phyloP scores from a whole-genome alignment of 2,797 vertebrate species.

The Otus scops region DNA sequence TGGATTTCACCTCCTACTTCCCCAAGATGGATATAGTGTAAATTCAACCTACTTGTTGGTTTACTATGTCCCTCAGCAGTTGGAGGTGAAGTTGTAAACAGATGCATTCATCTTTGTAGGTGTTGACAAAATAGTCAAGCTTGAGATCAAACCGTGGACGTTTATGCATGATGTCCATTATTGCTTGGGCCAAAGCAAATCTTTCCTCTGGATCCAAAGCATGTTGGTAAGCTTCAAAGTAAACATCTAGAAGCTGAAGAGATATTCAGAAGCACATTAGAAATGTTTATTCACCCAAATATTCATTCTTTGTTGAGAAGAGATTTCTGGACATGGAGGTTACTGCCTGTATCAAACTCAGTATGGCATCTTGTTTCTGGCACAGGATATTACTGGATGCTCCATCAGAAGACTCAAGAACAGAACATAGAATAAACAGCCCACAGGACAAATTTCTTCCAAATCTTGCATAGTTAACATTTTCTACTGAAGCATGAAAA shows the following conservation, averaged over 20 bases:
- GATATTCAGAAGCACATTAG: not conserved
- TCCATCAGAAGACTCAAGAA: not conserved
- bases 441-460: not conserved
- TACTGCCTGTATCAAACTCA: not conserved
- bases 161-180: constrained; percentile 75
- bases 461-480: not conserved
- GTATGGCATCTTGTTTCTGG: not conserved
- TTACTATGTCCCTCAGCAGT: constrained; percentile 71
- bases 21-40: not conserved
- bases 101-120: constrained; percentile 69
- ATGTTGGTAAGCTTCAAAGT: constrained; percentile 81
- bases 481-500: not conserved
- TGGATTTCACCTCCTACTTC: not conserved
- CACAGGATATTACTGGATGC: not conserved
- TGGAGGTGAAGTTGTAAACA: constrained; percentile 76
- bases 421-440: not conserved
- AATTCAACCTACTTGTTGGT: constrained; percentile 28
- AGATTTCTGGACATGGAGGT: not conserved
- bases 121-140: constrained; percentile 70
- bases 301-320: not conserved
- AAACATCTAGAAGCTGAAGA: constrained; percentile 79
- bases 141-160: constrained; percentile 74
- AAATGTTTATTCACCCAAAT: not conserved
- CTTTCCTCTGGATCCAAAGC: constrained; percentile 75
- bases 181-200: constrained; percentile 73